Evolutionary conservation across 2,888 invertebrate genomes (phyloP), one percentile per base, ranked within the genome.

Genomic region (Cremastobaeus sp.): DNA sequence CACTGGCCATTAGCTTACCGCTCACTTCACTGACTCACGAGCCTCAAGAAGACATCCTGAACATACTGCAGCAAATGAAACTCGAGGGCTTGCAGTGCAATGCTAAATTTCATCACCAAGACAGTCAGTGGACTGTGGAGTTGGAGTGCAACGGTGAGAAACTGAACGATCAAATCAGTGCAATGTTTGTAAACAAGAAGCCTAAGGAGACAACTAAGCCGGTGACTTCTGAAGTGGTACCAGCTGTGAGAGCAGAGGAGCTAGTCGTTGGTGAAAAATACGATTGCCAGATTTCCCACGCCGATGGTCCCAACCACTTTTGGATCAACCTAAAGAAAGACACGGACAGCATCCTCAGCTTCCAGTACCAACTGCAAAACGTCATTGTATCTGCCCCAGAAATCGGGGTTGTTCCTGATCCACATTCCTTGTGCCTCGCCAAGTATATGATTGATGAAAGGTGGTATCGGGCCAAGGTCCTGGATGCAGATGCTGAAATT

Each of bases 391-490:
- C 86, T 0, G 89, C 91, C 83, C 84, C 89, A 0, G 89, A 90
- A 30, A 85, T 93, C 6, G 90, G 90, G 60, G 90, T 86, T 55
- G 64, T 84, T 21, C 89, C 91, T 1, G 91, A 91, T 41, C 89
- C 91, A 60, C 92, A 92, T 4, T 90, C 91, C 0, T 82, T 92
- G 0, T 95, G 94, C 79, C 89, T 92, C 45, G 96, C 97, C 0
- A 92, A 93, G 81, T 97, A 95, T 85, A 91, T 92, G 0, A 92
- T 92, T 1, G 96, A 98, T 83, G 93, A 93, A 34, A 91, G 91
- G 75, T 99, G 98, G 98, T 98, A 98, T 86, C 91, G 98, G 65
- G 98, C 97, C 0, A 92, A 92, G 83, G 93, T 98, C 5, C 91
- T 97, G 34, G 96, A 95, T 83, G 91, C 93, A 0, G 93, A 93